Conservation (phyloP, 2,888 invertebrate genomes). For the Mystacides longicornis region DNA sequence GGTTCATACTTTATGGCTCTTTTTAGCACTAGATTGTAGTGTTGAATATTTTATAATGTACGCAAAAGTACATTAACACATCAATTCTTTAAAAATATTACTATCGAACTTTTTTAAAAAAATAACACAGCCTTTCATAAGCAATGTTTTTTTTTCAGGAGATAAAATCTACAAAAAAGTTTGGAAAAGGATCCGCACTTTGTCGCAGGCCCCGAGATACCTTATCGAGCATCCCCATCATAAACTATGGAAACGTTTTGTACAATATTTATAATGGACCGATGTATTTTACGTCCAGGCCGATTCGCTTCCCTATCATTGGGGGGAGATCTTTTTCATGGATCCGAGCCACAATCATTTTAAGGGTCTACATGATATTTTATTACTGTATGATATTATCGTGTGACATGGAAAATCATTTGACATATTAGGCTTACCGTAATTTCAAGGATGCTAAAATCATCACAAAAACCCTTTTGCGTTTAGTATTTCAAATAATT, state of each 20-base stretch:
- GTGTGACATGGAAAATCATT: slow-evolving; percentile 1
- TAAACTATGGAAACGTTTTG: slow-evolving; percentile 23
- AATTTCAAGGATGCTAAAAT: slow-evolving; percentile 5
- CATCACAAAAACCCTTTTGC: not conserved
- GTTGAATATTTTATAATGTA: no score
- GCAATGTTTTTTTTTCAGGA: no score
- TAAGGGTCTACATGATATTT: not conserved
- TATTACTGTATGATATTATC: not conserved
- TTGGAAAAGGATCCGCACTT: slow-evolving; percentile 15
- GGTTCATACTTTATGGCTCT: no score
- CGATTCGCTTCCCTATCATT: not conserved
- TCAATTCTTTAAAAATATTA: no score
- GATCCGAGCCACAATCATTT: not conserved
- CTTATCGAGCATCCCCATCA: slow-evolving; percentile 24
- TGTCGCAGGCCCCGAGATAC: slow-evolving; percentile 21
- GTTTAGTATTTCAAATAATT: not conserved
- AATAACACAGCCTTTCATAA: no score
- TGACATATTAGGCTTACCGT: not conserved
- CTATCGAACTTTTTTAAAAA: no score
- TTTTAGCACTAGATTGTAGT: no score
- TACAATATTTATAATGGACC: slow-evolving; percentile 23
- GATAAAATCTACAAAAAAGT: not conserved
- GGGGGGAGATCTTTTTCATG: not conserved
- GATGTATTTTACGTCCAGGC: not conserved
- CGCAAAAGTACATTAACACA: no score